These are phyloP conservation scores for Eubasilissa regina DNA, from an alignment of 1,140 invertebrate genomes.

Conservation along the genomic window DNA sequence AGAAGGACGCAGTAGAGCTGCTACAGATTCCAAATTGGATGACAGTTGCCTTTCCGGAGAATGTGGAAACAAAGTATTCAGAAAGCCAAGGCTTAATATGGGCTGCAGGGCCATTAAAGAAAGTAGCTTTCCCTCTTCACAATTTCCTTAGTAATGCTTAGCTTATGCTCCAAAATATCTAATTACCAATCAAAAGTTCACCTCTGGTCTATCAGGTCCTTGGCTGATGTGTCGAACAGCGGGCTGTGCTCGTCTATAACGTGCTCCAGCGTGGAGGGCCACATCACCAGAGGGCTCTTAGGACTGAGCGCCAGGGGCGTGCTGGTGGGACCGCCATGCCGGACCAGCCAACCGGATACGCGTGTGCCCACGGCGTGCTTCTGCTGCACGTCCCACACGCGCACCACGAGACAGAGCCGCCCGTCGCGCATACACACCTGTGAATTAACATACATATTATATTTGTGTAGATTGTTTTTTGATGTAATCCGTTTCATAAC, in stretches of 20 bases:
- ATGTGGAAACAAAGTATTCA: too few species aligned
- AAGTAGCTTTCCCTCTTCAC: too few species aligned
- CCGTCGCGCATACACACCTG: slow-evolving; percentile 72
- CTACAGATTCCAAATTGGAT: too few species aligned
- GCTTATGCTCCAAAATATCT: too few species aligned
- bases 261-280: slow-evolving; percentile 74
- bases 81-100: too few species aligned
- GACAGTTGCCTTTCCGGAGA: too few species aligned
- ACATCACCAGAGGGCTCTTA: slow-evolving; percentile 63
- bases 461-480: not conserved
- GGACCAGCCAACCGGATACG: slow-evolving; percentile 60
- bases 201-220: slow-evolving; percentile 68
- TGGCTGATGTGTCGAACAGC: slow-evolving; percentile 68
- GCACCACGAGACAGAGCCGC: slow-evolving; percentile 71
- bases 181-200: slow-evolving; percentile 31
- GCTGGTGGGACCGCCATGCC: slow-evolving; percentile 65
- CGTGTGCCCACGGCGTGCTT: slow-evolving; percentile 72
- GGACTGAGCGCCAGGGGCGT: slow-evolving; percentile 61
- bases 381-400: slow-evolving; percentile 71
- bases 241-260: slow-evolving; percentile 71
- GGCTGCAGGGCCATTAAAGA: too few species aligned
- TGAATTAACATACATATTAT: not conserved
- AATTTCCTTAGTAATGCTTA: too few species aligned
- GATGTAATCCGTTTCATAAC: too few species aligned
- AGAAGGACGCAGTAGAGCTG: too few species aligned